Percentiles rank a stretch among this genome's conserved stretches.
Conservation (phyloP, 1,140 invertebrate genomes). For the Cotesia vestalis region DNA sequence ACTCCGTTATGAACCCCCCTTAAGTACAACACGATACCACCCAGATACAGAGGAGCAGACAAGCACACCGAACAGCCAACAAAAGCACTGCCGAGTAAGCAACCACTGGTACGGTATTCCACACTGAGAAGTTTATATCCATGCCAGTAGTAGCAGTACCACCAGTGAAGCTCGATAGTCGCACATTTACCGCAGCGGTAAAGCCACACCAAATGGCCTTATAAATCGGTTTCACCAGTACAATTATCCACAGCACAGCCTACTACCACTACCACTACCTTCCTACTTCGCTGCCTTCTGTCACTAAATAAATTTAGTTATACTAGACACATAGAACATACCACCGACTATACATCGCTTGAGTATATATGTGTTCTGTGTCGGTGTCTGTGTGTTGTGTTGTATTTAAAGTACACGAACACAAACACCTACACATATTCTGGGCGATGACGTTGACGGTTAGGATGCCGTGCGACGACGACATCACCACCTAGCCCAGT, state of each 20-base stretch:
- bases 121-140: slow-evolving; percentile 1
- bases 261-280: slow-evolving; percentile 6
- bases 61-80: too few relatives aligned
- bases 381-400: too few relatives aligned
- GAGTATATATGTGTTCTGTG: too few relatives aligned
- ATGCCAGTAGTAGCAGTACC: neutral
- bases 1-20: too few relatives aligned
- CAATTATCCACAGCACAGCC: neutral
- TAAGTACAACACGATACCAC: too few relatives aligned
- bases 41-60: too few relatives aligned
- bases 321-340: too few relatives aligned
- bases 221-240: slow-evolving; percentile 29
- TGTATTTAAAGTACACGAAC: neutral
- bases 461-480: slow-evolving; percentile 18
- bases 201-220: slow-evolving; percentile 37
- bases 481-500: neutral
- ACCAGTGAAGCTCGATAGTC: slow-evolving; percentile 11
- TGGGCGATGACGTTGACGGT: slow-evolving; percentile 21
- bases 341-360: too few relatives aligned
- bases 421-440: slow-evolving; percentile 2
- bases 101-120: neutral
- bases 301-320: too few relatives aligned
- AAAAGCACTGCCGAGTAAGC: too few relatives aligned
- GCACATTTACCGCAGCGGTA: slow-evolving; percentile 31
- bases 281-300: neutral